Base-by-base conservation (phyloP, 2,113 vertebrate genomes). In the Etheostoma spectabile region DNA sequence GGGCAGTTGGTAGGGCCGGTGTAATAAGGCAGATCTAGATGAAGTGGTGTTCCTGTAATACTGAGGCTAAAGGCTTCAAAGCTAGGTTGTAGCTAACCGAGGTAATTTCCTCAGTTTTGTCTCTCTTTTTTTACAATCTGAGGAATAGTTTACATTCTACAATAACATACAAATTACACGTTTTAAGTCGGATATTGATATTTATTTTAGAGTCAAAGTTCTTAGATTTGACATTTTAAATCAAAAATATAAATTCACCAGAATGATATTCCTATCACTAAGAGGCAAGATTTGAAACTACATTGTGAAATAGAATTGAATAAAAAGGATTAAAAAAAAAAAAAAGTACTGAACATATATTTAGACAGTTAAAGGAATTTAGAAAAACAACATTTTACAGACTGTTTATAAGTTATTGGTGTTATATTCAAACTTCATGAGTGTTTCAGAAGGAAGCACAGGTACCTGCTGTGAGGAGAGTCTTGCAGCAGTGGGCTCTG, bases 401-500 rank as follows among this genome's bases (percentile, higher is more conserved):
- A 42, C 38, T 11, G 0, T 2, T 42, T 11, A 3, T 11, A 42
- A 8, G 35, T 38, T 38, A 38, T 38, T 38, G 8, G 8, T 16
- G 48, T 55, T 66, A 6, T 8, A 4, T 12, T 22, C 3, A 10
- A 13, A 38, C 38, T 13, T 16, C 0, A 8, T 33, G 57, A 4
- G 12, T 18, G 8, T 48, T 60, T 42, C 1, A 16, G 60, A 0
- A 38, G 6, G 7, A 3, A 18, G 64, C 1, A 3, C 16, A 10
- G 38, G 5, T 1, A 91, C 92, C 89, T 87, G 81, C 85, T 79
- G 74, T 27, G 65, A 18, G 60, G 14, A 19, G 68, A 1, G 49
- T 81, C 89, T 78, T 84, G 91, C 1, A 93, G 74, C 57, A 93
- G 71, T 0, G 92, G 92, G 74, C 91, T 92, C 80, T 91, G 91